Base-by-base conservation (phyloP, 2,113 vertebrate genomes). In the Merops nubicus region DNA sequence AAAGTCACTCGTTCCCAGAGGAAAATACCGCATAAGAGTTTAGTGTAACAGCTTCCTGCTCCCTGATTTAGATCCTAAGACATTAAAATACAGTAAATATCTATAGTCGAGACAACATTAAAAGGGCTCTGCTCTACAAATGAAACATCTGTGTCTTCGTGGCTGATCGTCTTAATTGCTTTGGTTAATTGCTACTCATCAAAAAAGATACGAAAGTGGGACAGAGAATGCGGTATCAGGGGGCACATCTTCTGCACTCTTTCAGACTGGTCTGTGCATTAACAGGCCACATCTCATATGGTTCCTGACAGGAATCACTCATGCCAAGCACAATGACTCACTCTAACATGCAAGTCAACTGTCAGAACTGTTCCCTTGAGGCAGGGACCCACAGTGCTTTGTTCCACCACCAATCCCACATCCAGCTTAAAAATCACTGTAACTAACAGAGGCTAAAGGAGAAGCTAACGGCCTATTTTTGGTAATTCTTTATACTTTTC, bases 101-200 rank as follows among this genome's bases (percentile, higher is more conserved):
- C 88, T 91, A 81, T 43, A 96, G 92, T 56, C 0, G 15, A 93
- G 84, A 94, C 85, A 94, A 85, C 76, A 90, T 80, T 79, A 90
- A 84, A 96, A 83, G 87, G 36, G 43, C 88, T 93, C 70, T 92
- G 88, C 75, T 93, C 86, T 72, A 81, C 85, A 96, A 93, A 95
- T 68, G 70, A 95, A 92, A 96, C 91, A 97, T 93, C 77, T 97
- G 63, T 7, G 2, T 73, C 80, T 50, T 80, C 11, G 0, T 83
- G 93, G 62, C 73, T 93, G 80, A 88, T 92, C 15, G 48, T 70
- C 80, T 94, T 97, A 96, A 97, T 94, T 97, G 86, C 67, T 95
- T 91, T 91, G 50, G 76, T 95, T 98, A 97, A 97, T 97, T 97
- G 92, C 42, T 86, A 45, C 62, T 93, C 74, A 92, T 96, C 84